Evolutionary conservation across 2,797 vertebrate species (phyloP).

Genomic region (Podarcis siculus): DNA sequence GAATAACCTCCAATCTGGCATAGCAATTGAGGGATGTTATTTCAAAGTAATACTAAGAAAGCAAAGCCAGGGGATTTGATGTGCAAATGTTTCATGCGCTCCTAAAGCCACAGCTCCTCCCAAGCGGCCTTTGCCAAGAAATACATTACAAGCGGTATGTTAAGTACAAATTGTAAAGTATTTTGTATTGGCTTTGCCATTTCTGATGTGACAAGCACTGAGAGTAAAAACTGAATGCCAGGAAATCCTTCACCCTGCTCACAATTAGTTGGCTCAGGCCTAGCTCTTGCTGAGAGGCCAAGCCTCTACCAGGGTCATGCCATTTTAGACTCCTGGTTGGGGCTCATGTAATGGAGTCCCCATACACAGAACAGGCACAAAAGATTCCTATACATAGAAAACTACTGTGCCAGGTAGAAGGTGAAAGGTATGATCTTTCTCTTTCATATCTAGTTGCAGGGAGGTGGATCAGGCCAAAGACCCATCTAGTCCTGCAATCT

Average conservation of each 20-base stretch:
- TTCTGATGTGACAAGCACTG: not conserved
- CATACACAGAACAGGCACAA: too few relatives aligned
- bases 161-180: conserved; percentile 9
- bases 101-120: conserved; percentile 16
- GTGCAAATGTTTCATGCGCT: conserved; percentile 4
- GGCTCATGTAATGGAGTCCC: not conserved
- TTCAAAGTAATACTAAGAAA: conserved; percentile 12
- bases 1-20: not conserved
- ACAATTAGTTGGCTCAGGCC: not conserved
- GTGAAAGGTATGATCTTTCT: too few relatives aligned
- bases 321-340: not conserved
- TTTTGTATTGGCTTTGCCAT: not conserved
- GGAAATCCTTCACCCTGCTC: not conserved
- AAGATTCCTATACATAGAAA: not conserved
- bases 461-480: too few relatives aligned
- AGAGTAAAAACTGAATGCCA: not conserved
- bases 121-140: conserved; percentile 19
- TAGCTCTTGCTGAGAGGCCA: not conserved
- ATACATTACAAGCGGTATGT: not conserved
- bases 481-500: too few relatives aligned
- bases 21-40: conserved; percentile 14
- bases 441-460: not conserved
- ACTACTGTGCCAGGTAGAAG: not conserved
- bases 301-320: too few relatives aligned
- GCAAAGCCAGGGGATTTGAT: conserved; percentile 26